Evolutionary conservation across 2,797 vertebrate genomes (phyloP).

Genomic region (Vultur gryphus): DNA sequence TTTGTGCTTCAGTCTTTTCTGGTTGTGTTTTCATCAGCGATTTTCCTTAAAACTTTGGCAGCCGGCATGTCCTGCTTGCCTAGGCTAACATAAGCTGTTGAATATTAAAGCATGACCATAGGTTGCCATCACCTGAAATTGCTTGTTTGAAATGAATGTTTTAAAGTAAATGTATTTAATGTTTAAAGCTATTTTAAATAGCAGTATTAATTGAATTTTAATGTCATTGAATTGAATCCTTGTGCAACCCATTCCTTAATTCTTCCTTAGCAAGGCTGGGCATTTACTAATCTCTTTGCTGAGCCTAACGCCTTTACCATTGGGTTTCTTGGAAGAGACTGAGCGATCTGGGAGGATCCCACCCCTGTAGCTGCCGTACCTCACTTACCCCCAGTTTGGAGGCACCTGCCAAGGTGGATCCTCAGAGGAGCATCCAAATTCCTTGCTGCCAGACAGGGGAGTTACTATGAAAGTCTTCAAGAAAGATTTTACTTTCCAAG

Average conservation of each 20-base stretch:
- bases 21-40: neutral
- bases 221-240: neutral
- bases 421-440: neutral
- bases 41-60: neutral
- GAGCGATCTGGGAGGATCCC: neutral
- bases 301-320: neutral
- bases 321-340: neutral
- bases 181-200: neutral
- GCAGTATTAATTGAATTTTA: neutral
- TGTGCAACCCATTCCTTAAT: neutral
- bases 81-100: neutral
- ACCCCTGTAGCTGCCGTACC: neutral
- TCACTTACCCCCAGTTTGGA: neutral
- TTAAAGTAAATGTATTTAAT: neutral
- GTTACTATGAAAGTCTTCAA: neutral
- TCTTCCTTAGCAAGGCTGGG: neutral
- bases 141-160: neutral
- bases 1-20: neutral
- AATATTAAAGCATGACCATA: neutral
- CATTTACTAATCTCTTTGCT: neutral
- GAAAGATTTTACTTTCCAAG: neutral
- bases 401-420: neutral
- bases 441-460: neutral
- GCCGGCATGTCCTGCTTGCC: fast-evolving
- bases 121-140: neutral